Evolutionary conservation across 1,140 invertebrate species (phyloP).

Genomic region (Panonychus citri): DNA sequence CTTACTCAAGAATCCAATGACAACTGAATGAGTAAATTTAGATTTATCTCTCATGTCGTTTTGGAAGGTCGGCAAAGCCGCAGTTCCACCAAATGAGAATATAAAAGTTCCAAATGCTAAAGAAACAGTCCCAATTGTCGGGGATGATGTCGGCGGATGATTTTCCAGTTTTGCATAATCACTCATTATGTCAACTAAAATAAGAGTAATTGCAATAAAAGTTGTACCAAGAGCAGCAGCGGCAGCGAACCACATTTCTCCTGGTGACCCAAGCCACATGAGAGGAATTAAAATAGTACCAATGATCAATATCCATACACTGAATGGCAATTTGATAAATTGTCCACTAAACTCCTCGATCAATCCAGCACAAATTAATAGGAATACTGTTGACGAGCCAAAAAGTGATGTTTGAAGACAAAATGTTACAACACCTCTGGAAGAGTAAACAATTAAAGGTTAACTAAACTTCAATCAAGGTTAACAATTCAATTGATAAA

Average conservation of each 20-base stretch:
- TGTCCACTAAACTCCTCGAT: neutral
- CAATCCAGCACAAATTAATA: neutral
- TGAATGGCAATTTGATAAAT: constrained; percentile 16
- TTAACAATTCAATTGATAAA: no score
- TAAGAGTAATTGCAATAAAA: neutral
- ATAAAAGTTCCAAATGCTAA: constrained; percentile 35
- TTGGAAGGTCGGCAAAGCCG: constrained; percentile 40
- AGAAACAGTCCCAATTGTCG: constrained; percentile 28
- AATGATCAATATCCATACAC: constrained; percentile 38
- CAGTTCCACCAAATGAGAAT: constrained; percentile 38
- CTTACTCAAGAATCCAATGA: constrained; percentile 29
- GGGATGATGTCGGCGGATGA: constrained; percentile 6
- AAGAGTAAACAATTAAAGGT: no score
- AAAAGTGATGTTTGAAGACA: neutral
- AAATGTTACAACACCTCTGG: neutral
- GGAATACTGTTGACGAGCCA: neutral
- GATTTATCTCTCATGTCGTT: constrained; percentile 37
- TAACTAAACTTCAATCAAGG: no score
- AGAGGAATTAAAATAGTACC: constrained; percentile 33
- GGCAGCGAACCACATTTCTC: constrained; percentile 33
- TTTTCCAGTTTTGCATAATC: neutral
- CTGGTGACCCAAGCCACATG: constrained; percentile 42
- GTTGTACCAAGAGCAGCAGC: neutral
- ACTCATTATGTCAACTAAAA: constrained; percentile 5
- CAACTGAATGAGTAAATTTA: constrained; percentile 29